These are phyloP conservation scores for Euproctis similis DNA, from an alignment of 2,888 invertebrate genomes.

Conservation along the genomic window DNA sequence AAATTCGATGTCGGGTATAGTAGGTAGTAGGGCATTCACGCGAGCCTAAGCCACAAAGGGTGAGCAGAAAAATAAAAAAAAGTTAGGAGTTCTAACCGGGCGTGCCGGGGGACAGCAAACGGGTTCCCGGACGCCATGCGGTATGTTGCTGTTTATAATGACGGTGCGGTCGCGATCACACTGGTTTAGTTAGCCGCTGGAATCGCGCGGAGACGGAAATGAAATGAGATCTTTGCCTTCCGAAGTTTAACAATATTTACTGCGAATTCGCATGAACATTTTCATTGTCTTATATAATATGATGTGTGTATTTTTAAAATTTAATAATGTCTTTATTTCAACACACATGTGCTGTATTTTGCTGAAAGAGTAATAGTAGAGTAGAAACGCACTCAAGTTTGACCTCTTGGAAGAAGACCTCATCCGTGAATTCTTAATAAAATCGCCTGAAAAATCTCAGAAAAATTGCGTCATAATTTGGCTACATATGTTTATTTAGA, in stretches of 20 bases:
- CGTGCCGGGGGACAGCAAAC: slow-evolving; percentile 61
- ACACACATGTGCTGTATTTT: no score
- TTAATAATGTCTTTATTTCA: no score
- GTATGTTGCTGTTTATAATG: slow-evolving; percentile 40
- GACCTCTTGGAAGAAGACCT: no score
- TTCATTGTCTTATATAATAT: no score
- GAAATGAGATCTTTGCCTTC: slow-evolving; percentile 6
- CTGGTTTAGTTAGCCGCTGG: slow-evolving; percentile 1
- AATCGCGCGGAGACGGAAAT: slow-evolving; percentile 9
- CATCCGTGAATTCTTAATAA: no score
- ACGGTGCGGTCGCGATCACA: slow-evolving; percentile 3
- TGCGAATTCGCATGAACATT: not conserved
- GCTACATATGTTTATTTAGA: no score
- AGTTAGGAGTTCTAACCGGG: slow-evolving; percentile 72
- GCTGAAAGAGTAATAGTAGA: no score
- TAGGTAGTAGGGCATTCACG: slow-evolving; percentile 64
- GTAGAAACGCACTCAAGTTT: no score
- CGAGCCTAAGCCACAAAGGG: slow-evolving; percentile 66
- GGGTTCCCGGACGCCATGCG: slow-evolving; percentile 53
- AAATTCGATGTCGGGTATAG: slow-evolving; percentile 29
- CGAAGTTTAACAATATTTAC: not conserved
- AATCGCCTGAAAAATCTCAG: no score
- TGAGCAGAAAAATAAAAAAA: slow-evolving; percentile 69
- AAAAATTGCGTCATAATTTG: no score
- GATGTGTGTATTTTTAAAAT: no score